Percentiles rank a stretch among this genome's conserved stretches.
Evolutionary conservation across 2,797 vertebrate genomes (phyloP).

Genomic region (Scleropages formosus): DNA sequence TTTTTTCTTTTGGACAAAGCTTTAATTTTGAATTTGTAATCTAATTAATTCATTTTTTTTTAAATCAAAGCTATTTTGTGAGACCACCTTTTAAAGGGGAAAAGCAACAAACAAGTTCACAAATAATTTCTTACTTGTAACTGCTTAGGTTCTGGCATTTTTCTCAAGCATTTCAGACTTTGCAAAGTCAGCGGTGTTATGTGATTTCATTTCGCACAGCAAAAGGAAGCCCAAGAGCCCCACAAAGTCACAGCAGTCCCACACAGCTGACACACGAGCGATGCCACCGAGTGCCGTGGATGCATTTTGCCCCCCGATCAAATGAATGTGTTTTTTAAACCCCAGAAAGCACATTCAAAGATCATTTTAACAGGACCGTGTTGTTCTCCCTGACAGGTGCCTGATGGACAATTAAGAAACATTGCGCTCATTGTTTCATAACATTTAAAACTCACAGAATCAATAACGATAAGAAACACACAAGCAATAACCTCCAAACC

Average conservation of each 20-base stretch:
- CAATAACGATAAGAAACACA: not conserved
- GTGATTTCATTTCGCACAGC: not conserved
- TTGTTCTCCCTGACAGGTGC: not conserved
- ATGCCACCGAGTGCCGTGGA: not conserved
- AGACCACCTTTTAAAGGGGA: too few species aligned
- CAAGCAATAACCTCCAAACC: not conserved
- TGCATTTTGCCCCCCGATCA: not conserved
- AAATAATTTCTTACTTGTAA: too few species aligned
- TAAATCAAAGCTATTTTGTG: too few species aligned
- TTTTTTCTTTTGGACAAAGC: too few species aligned
- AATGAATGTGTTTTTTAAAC: not conserved
- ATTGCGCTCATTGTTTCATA: not conserved
- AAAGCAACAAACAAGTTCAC: too few species aligned
- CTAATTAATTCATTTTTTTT: too few species aligned
- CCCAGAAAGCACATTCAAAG: slow-evolving; percentile 1
- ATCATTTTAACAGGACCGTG: not conserved
- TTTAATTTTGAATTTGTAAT: too few species aligned
- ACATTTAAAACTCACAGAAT: too few species aligned
- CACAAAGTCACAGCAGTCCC: not conserved
- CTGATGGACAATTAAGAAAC: not conserved
- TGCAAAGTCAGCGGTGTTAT: not conserved
- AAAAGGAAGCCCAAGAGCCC: slow-evolving; percentile 2
- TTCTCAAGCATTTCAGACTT: too few species aligned
- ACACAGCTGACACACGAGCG: not conserved
- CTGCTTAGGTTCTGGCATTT: too few species aligned